phyloP scores from a whole-genome alignment of 2,797 vertebrate species.

The Chrysocyon brachyurus region DNA sequence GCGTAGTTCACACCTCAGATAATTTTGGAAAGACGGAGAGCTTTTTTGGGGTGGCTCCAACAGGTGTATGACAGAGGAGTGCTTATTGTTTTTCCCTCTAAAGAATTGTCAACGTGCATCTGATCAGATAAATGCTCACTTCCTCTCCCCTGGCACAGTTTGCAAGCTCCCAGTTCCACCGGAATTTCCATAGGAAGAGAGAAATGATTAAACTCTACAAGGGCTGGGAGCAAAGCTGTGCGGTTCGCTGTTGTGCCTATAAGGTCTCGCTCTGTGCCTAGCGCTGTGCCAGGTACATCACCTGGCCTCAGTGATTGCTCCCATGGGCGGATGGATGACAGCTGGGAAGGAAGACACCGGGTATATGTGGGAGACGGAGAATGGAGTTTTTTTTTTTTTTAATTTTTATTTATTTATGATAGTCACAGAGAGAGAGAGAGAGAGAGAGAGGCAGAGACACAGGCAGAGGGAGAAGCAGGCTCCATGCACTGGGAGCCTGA shows the following conservation, averaged over 20 bases:
- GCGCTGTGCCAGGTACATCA: not conserved
- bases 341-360: not conserved
- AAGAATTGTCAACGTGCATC: not conserved
- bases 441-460: too few relatives aligned
- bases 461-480: too few relatives aligned
- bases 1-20: not conserved
- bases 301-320: not conserved
- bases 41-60: slow-evolving; percentile 11
- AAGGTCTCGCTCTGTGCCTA: not conserved
- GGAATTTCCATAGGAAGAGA: not conserved
- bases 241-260: rapidly evolving
- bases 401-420: too few relatives aligned
- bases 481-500: too few relatives aligned
- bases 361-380: not conserved
- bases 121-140: slow-evolving; percentile 30
- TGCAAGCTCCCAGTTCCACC: not conserved
- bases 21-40: not conserved
- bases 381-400: not conserved
- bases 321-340: not conserved
- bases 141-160: not conserved
- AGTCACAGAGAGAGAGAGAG: too few relatives aligned
- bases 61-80: not conserved
- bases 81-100: not conserved
- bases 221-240: not conserved
- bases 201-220: not conserved